These are phyloP conservation scores for Ceramica pisi DNA, from an alignment of 2,888 invertebrate species.

Conservation along the genomic window DNA sequence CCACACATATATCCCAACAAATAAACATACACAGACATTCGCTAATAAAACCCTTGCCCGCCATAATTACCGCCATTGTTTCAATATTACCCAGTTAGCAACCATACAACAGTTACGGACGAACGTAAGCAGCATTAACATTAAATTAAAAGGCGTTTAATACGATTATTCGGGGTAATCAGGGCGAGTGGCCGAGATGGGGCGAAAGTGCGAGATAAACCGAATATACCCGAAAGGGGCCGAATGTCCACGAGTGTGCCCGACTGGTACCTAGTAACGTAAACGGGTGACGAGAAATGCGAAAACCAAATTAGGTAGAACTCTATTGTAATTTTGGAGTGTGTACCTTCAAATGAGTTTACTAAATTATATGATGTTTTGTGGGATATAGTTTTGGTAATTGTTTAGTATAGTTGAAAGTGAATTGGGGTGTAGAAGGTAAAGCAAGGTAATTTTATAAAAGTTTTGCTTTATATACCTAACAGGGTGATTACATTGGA, in stretches of 20 bases:
- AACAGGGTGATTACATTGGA: not conserved
- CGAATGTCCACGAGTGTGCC: slow-evolving; percentile 45
- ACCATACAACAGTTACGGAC: slow-evolving; percentile 62
- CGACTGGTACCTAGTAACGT: slow-evolving; percentile 57
- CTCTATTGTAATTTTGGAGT: slow-evolving; percentile 37
- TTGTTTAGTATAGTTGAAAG: slow-evolving; percentile 22
- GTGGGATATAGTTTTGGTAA: slow-evolving; percentile 27
- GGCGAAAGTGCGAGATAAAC: slow-evolving; percentile 59
- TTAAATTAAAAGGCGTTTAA: slow-evolving; percentile 71
- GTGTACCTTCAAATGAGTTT: slow-evolving; percentile 31
- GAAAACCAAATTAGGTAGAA: slow-evolving; percentile 49
- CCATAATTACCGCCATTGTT: slow-evolving; percentile 62
- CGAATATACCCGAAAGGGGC: slow-evolving; percentile 50
- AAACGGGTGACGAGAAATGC: slow-evolving; percentile 38
- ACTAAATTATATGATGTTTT: slow-evolving; percentile 28
- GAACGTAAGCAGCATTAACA: slow-evolving; percentile 69
- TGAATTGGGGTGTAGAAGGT: not conserved
- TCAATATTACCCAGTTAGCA: slow-evolving; percentile 62
- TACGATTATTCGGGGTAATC: slow-evolving; percentile 68
- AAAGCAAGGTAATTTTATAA: not conserved
- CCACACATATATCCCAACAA: slow-evolving; percentile 11
- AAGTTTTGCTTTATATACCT: not conserved
- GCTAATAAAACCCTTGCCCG: slow-evolving; percentile 51
- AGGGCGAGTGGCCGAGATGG: slow-evolving; percentile 67
- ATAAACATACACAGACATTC: slow-evolving; percentile 30